Evolutionary conservation across 2,888 invertebrate species (phyloP).

Genomic region (Anodontia alba): DNA sequence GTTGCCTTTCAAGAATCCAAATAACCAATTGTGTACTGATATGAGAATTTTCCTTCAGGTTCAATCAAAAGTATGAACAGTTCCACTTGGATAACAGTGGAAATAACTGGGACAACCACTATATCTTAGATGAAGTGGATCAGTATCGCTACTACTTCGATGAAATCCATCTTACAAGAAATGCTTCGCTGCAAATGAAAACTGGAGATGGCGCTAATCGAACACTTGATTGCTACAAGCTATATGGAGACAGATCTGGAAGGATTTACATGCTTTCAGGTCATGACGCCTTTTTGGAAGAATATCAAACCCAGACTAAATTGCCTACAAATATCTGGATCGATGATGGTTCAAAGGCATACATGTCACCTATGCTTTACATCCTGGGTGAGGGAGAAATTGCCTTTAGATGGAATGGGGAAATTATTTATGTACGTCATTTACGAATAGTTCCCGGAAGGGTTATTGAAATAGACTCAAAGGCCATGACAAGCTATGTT

Average conservation of each 20-base stretch:
- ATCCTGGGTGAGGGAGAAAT: conserved; percentile 74
- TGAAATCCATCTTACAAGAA: conserved; percentile 67
- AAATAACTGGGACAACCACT: conserved; percentile 71
- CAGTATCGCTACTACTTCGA: conserved; percentile 64
- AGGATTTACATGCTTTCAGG: conserved; percentile 57
- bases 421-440: conserved; percentile 73
- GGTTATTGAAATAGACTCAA: conserved; percentile 63
- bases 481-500: conserved; percentile 69
- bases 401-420: conserved; percentile 76
- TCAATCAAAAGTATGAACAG: conserved; percentile 64
- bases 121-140: conserved; percentile 65
- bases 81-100: conserved; percentile 67
- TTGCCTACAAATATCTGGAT: conserved; percentile 73
- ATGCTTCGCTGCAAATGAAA: conserved; percentile 69
- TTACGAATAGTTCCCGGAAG: conserved; percentile 74
- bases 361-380: conserved; percentile 71
- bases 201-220: conserved; percentile 45
- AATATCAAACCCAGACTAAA: conserved; percentile 62
- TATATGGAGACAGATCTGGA: conserved; percentile 72
- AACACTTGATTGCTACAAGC: conserved; percentile 54
- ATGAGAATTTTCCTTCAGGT: no score
- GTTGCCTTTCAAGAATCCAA: no score
- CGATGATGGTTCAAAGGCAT: conserved; percentile 65
- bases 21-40: no score
- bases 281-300: conserved; percentile 66